phyloP scores from a whole-genome alignment of 2,113 vertebrate genomes.

The Psittacara wagleri region DNA sequence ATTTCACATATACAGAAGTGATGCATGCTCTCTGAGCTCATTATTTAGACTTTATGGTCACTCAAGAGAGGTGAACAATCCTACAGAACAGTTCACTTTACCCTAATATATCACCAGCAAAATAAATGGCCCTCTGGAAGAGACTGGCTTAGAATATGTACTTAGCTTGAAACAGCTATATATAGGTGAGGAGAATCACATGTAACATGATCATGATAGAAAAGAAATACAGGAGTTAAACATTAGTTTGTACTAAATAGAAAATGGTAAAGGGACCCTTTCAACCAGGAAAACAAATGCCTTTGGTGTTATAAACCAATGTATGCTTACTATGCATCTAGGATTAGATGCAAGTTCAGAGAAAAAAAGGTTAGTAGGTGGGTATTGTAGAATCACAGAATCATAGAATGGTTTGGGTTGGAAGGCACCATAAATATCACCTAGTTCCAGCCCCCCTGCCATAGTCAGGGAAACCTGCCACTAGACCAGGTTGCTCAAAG shows the following conservation, averaged over 20 bases:
- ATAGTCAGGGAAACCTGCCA: background rate
- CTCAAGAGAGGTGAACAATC: background rate
- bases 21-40: background rate
- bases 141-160: background rate
- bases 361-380: background rate
- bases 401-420: background rate
- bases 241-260: background rate
- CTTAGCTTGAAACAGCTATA: background rate
- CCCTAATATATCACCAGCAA: background rate
- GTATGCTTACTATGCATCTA: background rate
- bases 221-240: background rate
- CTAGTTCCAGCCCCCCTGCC: background rate
- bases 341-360: background rate
- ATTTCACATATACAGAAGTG: background rate
- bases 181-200: background rate
- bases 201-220: background rate
- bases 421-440: background rate
- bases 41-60: background rate
- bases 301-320: background rate
- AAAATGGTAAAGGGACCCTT: background rate
- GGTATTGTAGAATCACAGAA: fast-evolving
- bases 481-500: background rate
- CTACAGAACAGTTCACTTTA: background rate
- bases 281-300: background rate
- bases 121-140: background rate